phyloP scores from a whole-genome alignment of 2,888 invertebrate genomes.

The Cheilosia variabilis region DNA sequence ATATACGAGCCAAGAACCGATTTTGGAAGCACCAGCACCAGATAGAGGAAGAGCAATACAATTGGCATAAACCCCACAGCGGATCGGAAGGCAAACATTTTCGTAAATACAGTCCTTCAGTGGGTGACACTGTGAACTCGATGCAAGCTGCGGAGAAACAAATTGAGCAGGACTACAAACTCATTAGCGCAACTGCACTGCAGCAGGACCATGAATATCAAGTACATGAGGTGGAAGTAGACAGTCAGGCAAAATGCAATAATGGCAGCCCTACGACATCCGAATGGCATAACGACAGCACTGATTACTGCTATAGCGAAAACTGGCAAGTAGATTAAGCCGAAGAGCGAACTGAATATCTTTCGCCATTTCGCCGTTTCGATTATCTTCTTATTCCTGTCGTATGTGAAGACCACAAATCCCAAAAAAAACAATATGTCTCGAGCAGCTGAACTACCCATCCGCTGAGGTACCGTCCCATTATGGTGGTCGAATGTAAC shows the following conservation, averaged over 20 bases:
- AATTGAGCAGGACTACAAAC: neutral
- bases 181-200: neutral
- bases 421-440: constrained; percentile 1
- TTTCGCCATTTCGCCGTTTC: neutral
- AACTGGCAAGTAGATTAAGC: neutral
- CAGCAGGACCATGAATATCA: too few relatives aligned
- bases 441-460: neutral
- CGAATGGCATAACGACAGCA: neutral
- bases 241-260: neutral
- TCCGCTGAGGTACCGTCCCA: constrained; percentile 2
- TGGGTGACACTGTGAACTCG: neutral
- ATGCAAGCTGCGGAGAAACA: neutral
- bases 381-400: constrained; percentile 2
- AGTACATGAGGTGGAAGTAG: constrained; percentile 4
- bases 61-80: constrained; percentile 6
- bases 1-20: neutral
- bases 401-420: constrained; percentile 14
- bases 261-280: neutral
- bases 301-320: neutral
- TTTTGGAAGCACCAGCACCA: neutral
- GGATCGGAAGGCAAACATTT: neutral
- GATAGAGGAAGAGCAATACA: neutral
- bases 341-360: neutral
- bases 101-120: constrained; percentile 1
- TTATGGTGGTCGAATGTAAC: constrained; percentile 2